Evolutionary conservation across 2,888 invertebrate species (phyloP), one percentile per base, ranked within the genome.

Genomic region (Orchesella flavescens): DNA sequence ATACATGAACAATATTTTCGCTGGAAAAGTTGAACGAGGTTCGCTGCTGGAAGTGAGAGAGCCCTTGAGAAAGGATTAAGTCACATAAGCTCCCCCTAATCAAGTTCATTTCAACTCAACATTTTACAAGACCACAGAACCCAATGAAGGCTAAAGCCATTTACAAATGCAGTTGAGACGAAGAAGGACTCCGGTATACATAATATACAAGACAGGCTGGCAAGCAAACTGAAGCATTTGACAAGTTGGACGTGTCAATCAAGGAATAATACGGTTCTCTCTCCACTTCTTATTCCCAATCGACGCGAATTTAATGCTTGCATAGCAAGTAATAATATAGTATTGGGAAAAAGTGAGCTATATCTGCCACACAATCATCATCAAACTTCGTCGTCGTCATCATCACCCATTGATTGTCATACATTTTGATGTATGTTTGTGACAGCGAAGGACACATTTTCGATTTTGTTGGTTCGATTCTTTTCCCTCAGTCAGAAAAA

Each of bases 241-340:
- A 83, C 83, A 83, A 83, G 83, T 83, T 83, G 83, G 68, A 83
- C 73, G 68, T 78, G 83, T 83, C 83, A 83, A 78, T 83, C 83
- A 83, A 55, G 71, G 71, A 82, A 76, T 82, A 82, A 82, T 82
- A 82, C 76, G 71, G 71, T 82, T 82, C 57, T 82, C 69, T 82
- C 57, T 82, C 69, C 61, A 63, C 75, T 23, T 61, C 21, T 61
- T 43, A 73, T 63, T 65, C 69, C 69, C 71, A 74, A 82, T 75
- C 49, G 43, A 63, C 74, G 68, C 24, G 69, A 79, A 73, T 57
- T 80, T 72, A 72, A 79, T 80, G 68, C 65, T 66, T 19, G 23
- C 34, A 34, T 7, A 34, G 34, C 7, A 34, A 24, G 44, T 71
- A 71, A 55, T 71, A 49, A 55, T 71, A 49, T 17, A 24, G 15